phyloP scores from a whole-genome alignment of 2,113 vertebrate genomes.

The Strix aluco region DNA sequence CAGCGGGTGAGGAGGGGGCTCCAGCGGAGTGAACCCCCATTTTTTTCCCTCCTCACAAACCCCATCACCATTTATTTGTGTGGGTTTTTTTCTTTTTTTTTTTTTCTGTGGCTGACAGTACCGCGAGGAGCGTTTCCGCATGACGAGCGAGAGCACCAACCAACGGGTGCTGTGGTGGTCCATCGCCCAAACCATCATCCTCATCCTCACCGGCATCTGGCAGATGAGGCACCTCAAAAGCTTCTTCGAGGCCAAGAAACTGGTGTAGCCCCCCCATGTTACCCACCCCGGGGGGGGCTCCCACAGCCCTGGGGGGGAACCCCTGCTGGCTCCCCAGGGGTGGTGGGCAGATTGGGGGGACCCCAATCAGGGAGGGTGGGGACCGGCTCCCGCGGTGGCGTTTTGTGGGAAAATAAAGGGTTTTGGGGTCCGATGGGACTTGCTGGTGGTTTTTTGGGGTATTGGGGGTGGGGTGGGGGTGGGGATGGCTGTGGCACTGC shows the following conservation, averaged over 20 bases:
- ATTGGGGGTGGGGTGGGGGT: no score
- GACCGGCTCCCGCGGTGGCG: no score
- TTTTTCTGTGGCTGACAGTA: slow-evolving; percentile 70
- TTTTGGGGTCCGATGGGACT: neutral
- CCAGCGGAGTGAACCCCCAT: rapidly evolving
- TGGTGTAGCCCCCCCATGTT: slow-evolving; percentile 75
- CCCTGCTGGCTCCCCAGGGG: neutral
- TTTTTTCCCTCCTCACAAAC: no score
- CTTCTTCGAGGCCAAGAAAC: slow-evolving; percentile 96
- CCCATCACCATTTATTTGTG: no score
- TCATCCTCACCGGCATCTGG: slow-evolving; percentile 93
- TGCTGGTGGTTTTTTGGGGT: neutral
- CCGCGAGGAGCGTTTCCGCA: slow-evolving; percentile 91
- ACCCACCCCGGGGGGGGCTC: neutral
- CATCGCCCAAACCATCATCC: slow-evolving; percentile 92
- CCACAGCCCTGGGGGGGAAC: neutral
- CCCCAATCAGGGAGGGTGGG: no score
- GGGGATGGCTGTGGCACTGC: neutral
- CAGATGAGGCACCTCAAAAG: slow-evolving; percentile 97
- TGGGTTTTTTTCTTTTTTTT: no score
- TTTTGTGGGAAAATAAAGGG: neutral
- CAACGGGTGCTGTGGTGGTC: slow-evolving; percentile 98
- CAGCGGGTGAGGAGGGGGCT: slow-evolving; percentile 81
- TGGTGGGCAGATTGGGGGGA: no score
- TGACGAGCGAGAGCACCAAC: slow-evolving; percentile 97